Evolutionary conservation across 2,888 invertebrate genomes (phyloP).

Genomic region (Tipula vernalis): DNA sequence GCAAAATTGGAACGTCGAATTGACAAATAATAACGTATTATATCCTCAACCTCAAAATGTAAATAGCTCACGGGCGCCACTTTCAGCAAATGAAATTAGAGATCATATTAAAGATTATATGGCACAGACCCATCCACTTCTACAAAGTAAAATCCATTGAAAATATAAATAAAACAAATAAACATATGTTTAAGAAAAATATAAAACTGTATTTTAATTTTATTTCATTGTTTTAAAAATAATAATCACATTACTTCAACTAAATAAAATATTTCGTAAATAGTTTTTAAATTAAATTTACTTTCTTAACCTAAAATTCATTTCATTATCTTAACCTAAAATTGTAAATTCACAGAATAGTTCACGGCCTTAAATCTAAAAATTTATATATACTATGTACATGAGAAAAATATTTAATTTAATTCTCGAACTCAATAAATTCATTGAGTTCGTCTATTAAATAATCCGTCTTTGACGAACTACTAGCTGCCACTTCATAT

Average conservation of each 20-base stretch:
- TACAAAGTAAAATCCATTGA: no score
- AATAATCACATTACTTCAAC: no score
- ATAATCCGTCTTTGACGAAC: no score
- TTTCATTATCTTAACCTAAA: not conserved
- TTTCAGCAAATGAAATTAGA: no score
- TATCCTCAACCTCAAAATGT: not conserved
- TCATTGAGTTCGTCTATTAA: not conserved
- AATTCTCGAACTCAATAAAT: not conserved
- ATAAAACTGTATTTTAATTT: no score
- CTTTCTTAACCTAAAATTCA: not conserved
- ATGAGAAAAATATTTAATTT: no score
- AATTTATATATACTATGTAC: not conserved
- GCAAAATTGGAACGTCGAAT: not conserved
- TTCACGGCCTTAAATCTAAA: not conserved
- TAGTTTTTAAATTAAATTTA: not conserved
- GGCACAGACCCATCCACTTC: no score
- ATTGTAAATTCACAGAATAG: not conserved
- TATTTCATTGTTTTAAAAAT: no score
- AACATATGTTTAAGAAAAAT: no score
- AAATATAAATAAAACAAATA: no score
- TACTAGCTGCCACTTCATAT: not conserved
- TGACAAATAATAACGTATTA: not conserved
- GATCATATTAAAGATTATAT: no score
- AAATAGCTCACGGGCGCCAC: no score
- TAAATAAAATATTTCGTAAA: not conserved